Base-by-base conservation (phyloP, 1,140 invertebrate species). In the Linepithema humile region DNA sequence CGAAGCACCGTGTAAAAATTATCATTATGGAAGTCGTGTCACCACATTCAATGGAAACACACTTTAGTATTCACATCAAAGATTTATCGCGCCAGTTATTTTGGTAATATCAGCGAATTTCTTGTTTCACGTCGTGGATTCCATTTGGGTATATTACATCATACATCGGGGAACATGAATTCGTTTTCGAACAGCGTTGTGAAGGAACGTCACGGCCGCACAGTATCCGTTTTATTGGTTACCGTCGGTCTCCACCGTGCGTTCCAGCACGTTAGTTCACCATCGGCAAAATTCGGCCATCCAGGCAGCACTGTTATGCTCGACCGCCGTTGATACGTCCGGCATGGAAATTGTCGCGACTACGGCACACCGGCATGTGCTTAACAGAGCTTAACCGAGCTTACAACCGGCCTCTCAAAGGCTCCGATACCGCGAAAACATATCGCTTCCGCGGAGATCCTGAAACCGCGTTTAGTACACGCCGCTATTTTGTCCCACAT, bases 361-460 rank as follows among this genome's bases (percentile, higher is more conserved):
- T 77, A 65, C 60, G 73, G 45, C 45, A 55, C 40, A 26, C 62
- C 75, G 26, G 10, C 62, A 40, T 80, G 64, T 55, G 75, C 75
- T 80, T 70, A 80, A 80, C 75, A 48, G 64, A 70, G 75, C 75
- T 80, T 80, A 80, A 40, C 75, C 17, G 20, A 50, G 48, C 75
- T 80, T 70, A 80, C 62, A 64, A 55, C 23, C 50, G 75, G 38
- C 35, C 64, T 32, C 17, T 80, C 75, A 80, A 80, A 80, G 75
- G n/a, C 43, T 1, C 45, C 20, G 59, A 23, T 80, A 55, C 75
- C 64, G n/a, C 48, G 75, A 78, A 78, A 78, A 20, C 48, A 29
- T 78, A 55, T 78, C 35, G 62, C 35, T 69, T 78, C 75, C 32
- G 26, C n/a, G 45, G 35, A 78, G 69, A 69, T 78, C 40, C 48